Percentiles rank a stretch among this genome's conserved stretches.
These are phyloP conservation scores for Phymorhynchus buccinoides DNA, from an alignment of 1,140 invertebrate genomes.

Conservation along the genomic window DNA sequence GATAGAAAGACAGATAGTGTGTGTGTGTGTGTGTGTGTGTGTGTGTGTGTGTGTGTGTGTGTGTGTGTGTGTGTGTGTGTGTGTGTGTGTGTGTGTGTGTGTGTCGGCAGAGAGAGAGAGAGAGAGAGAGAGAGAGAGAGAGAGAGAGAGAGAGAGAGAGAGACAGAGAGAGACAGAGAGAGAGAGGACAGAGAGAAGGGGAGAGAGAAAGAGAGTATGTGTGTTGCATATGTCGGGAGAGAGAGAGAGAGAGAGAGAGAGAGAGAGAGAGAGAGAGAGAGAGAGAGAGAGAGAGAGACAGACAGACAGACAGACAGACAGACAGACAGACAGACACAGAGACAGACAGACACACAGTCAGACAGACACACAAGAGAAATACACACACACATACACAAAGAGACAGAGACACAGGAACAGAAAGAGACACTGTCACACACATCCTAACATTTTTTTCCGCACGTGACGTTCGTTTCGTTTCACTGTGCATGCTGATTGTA, in stretches of 20 bases:
- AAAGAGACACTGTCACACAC: neutral
- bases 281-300: too few species aligned
- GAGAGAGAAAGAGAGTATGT: too few species aligned
- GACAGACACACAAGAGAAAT: neutral
- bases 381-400: neutral
- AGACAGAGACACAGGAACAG: neutral
- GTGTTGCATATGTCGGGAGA: too few species aligned
- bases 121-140: neutral
- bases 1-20: neutral
- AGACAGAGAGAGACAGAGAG: neutral
- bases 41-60: neutral
- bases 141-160: neutral
- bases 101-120: neutral
- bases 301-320: too few species aligned
- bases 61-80: neutral
- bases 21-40: neutral
- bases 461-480: neutral
- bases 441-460: neutral
- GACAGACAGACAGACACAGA: too few species aligned
- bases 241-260: too few species aligned
- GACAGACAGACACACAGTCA: neutral
- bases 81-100: neutral
- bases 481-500: too few species aligned
- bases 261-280: too few species aligned
- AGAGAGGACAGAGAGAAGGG: too few species aligned